Base-by-base conservation (phyloP, 2,797 vertebrate genomes). In the Arctocebus calabarensis region DNA sequence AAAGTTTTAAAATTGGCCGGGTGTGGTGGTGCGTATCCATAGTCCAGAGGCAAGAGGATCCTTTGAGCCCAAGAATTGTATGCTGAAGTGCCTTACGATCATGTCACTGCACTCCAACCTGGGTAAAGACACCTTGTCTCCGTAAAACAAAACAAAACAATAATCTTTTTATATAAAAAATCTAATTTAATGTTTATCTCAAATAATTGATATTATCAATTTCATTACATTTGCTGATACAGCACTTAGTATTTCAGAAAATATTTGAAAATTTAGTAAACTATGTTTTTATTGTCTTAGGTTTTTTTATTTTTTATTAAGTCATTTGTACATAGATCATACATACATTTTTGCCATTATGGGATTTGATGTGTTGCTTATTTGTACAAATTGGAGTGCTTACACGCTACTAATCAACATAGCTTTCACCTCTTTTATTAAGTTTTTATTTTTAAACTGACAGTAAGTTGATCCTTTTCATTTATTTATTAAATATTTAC, bases 111-210 rank as follows among this genome's bases (percentile, higher is more conserved):
- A n/a, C 32, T 66, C 64, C 16, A 66, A 32, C 32, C 32, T 66
- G 32, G 48, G 16, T n/a, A 14, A 32, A 17, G 64, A n/a, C 14
- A 66, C 29, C 7, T 66, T 66, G 75, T 19, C 57, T 73, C 64
- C n/a, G 32, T 29, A 64, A 61, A 64, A 64, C 64, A 52, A 52
- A 16, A 66, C 62, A 64, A 64, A 64, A 14, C 17, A 66, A 66
- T n/a, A 66, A 66, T 17, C 19, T 37, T 78, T 95, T 52, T 62
- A 66, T 74, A 62, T 85, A 22, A 75, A 87, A 81, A 94, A 68
- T 59, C 45, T 79, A 85, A 40, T 74, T 87, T 77, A 45, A 10
- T 83, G n/a, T 6, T 73, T 83, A 71, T 64, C 34, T 71, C 52
- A 87, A 91, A 19, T 77, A 14, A 82, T 32, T 55, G 23, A 68